Conservation (phyloP, 2,888 invertebrate genomes). For the Tethea ocularis region DNA sequence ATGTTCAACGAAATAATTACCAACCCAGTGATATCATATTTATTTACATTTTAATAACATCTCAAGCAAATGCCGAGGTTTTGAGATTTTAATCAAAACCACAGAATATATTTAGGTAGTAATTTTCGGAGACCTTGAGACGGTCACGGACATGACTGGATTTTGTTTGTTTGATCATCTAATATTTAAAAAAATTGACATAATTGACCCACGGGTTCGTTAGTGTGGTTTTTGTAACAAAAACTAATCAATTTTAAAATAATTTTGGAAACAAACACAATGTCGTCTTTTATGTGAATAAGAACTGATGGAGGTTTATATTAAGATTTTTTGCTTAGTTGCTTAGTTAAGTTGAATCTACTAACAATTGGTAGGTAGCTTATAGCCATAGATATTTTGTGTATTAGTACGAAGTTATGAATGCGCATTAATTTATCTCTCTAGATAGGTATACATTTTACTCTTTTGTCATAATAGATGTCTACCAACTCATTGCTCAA, state of each 20-base stretch:
- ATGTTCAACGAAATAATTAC: not conserved
- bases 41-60: not conserved
- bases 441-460: no score
- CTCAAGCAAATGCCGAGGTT: not conserved
- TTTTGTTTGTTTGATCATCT: constrained; percentile 25
- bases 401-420: no score
- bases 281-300: not conserved
- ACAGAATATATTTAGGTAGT: not conserved
- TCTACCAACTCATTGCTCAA: no score
- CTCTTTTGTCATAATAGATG: no score
- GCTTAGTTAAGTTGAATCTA: not conserved
- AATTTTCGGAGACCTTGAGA: constrained; percentile 21
- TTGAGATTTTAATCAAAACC: not conserved
- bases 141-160: constrained; percentile 20
- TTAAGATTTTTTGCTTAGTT: not conserved
- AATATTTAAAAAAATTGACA: not conserved
- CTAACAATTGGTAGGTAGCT: not conserved
- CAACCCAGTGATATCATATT: not conserved
- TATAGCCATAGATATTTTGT: no score
- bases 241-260: not conserved
- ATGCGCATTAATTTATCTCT: no score
- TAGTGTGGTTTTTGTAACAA: constrained; percentile 3
- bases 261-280: not conserved
- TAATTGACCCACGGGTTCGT: constrained; percentile 8
- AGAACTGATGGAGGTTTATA: not conserved